Percentiles rank a stretch among this genome's conserved stretches.
Evolutionary conservation across 2,113 vertebrate species (phyloP).

Genomic region (Rana temporaria): DNA sequence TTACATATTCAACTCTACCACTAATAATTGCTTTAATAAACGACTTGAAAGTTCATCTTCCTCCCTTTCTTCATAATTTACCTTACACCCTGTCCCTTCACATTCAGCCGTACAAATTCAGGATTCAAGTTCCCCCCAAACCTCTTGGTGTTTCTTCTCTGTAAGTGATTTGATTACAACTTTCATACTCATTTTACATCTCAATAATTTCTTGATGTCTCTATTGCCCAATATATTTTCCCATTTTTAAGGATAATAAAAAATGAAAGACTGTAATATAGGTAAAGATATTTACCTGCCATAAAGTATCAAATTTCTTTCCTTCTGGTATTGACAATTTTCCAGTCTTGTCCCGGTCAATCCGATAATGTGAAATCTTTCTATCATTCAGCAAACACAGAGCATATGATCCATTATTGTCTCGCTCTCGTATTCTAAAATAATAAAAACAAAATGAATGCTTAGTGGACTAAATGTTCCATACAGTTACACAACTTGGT

Average conservation of each 20-base stretch:
- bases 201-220: too few relatives aligned
- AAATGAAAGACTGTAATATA: neutral
- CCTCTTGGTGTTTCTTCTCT: too few relatives aligned
- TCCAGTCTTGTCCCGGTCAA: constrained; percentile 84
- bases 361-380: constrained; percentile 91
- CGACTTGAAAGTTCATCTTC: too few relatives aligned
- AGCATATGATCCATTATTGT: constrained; percentile 86
- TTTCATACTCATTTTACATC: too few relatives aligned
- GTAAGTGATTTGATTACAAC: too few relatives aligned
- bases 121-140: too few relatives aligned
- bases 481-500: neutral
- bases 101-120: too few relatives aligned
- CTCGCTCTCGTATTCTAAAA: constrained; percentile 87
- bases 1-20: too few relatives aligned
- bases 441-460: constrained; percentile 38
- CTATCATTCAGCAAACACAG: constrained; percentile 88
- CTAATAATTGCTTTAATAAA: too few relatives aligned
- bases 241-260: neutral
- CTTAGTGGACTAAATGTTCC: neutral
- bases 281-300: constrained; percentile 80
- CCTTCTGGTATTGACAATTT: constrained; percentile 95
- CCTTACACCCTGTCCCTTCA: too few relatives aligned
- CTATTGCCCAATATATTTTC: too few relatives aligned
- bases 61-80: too few relatives aligned
- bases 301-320: constrained; percentile 96